Conservation (phyloP, 2,797 vertebrate species). For the Artibeus lituratus region DNA sequence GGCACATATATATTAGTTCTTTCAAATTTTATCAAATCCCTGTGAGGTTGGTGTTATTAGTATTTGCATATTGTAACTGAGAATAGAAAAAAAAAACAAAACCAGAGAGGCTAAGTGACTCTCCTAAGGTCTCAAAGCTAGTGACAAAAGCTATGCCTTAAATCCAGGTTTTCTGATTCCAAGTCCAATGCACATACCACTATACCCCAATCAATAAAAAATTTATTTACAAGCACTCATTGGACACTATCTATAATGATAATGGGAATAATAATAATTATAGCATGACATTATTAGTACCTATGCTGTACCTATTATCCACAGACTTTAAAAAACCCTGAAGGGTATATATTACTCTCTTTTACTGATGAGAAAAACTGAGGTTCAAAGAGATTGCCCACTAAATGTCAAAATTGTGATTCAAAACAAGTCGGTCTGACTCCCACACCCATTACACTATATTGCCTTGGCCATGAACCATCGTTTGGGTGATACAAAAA, state of each 20-base stretch:
- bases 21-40: slow-evolving; percentile 18
- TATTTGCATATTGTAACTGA: background rate
- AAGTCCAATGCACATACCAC: background rate
- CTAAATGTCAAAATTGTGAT: background rate
- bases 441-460: background rate
- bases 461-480: background rate
- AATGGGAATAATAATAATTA: background rate
- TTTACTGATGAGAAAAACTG: slow-evolving; percentile 25
- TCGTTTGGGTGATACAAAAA: background rate
- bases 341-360: background rate
- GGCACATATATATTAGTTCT: background rate
- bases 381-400: background rate
- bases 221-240: background rate
- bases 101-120: background rate
- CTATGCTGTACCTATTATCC: background rate
- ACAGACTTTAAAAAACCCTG: background rate
- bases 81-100: background rate
- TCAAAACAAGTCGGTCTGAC: background rate
- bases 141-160: slow-evolving; percentile 3
- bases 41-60: background rate
- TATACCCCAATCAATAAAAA: background rate
- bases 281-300: background rate
- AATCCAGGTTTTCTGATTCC: background rate
- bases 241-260: background rate
- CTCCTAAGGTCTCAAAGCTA: background rate